A percentile compares a stretch with the other conserved stretches of the same genome.
Conservation (phyloP, 2,113 vertebrate genomes). For the Naja naja region DNA sequence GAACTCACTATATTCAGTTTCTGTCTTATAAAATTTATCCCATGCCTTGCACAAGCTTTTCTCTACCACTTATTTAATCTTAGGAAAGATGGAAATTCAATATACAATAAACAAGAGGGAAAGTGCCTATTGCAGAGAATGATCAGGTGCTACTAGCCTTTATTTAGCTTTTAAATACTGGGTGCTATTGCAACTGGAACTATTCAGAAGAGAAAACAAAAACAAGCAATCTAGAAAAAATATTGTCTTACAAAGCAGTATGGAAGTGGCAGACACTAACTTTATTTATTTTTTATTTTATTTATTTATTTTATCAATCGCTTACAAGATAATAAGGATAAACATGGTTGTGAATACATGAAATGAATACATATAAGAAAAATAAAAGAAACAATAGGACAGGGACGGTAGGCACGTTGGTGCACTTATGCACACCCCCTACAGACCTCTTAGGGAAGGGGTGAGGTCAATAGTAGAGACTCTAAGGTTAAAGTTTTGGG, state of each 20-base stretch:
- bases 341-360: no score
- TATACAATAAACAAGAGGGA: conserved; percentile 3
- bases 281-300: no score
- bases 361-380: no score
- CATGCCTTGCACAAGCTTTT: neutral
- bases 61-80: neutral
- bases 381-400: no score
- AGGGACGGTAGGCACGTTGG: no score
- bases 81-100: neutral
- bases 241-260: neutral
- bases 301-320: no score
- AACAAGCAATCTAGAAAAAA: neutral
- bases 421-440: no score
- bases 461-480: no score
- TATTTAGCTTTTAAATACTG: neutral
- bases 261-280: neutral
- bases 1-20: neutral
- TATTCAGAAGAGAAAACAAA: neutral
- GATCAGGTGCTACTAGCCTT: conserved; percentile 5
- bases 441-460: no score
- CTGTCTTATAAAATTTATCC: neutral
- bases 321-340: no score
- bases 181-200: conserved; percentile 7
- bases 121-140: neutral
- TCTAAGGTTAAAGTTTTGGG: no score